Conservation (phyloP, 2,888 invertebrate genomes). For the Tenodera sinensis region DNA sequence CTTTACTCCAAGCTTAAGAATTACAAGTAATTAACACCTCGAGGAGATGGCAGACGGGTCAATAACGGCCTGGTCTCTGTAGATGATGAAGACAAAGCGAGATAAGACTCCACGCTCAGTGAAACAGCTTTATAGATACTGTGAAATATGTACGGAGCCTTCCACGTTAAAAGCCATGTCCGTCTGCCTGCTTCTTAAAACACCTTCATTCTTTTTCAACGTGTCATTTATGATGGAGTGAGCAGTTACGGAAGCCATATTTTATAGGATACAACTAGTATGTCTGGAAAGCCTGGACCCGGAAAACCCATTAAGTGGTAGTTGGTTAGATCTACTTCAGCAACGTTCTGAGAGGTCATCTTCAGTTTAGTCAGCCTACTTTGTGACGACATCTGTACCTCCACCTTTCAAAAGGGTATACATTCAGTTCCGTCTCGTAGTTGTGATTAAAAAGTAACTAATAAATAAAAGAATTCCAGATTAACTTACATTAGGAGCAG, state of each 20-base stretch:
- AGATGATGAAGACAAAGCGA: neutral
- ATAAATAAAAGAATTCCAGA: no score
- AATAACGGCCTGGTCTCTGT: neutral
- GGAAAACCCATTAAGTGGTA: neutral
- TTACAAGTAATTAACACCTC: no score
- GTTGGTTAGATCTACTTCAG: neutral
- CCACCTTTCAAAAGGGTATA: no score
- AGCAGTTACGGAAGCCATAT: neutral
- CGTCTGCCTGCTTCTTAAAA: neutral
- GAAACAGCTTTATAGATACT: neutral
- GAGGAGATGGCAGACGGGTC: no score
- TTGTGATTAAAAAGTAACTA: no score
- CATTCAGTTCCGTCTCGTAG: no score
- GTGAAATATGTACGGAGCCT: neutral
- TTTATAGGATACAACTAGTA: neutral
- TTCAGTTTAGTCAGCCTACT: neutral
- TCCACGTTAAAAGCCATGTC: neutral
- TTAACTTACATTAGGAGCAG: no score
- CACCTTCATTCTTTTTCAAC: neutral
- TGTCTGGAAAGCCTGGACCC: neutral
- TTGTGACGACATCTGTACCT: no score
- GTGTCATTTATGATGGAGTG: neutral
- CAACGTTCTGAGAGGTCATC: neutral
- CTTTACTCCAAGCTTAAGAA: no score
- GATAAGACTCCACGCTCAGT: neutral